Base-by-base conservation (phyloP, 2,888 invertebrate species). In the Ormyrus thymus region DNA sequence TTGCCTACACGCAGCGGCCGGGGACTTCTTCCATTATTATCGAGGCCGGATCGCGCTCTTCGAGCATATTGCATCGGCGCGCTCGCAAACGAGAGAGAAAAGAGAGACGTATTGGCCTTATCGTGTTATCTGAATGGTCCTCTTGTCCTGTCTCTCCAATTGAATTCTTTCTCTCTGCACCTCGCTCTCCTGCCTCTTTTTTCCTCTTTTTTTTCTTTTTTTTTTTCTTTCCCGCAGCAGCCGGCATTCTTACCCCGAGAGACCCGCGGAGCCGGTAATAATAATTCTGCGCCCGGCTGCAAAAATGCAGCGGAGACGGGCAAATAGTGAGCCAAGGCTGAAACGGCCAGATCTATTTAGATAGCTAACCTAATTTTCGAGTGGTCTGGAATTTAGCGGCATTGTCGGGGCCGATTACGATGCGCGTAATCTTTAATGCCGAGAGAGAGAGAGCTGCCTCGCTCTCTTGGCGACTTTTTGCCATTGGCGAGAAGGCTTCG, bases 11-110 rank as follows among this genome's bases (percentile, higher is more conserved):
- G 82, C 81, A 81, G n/a, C n/a, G 85, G 80, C 85, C 83, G 15
- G 64, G 56, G 61, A 74, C 66, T 76, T 73, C 84, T 85, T 84
- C 85, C 84, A 86, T 85, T 86, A 86, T 86, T 87, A 87, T 87
- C 87, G 83, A 84, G 83, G 81, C 83, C 81, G 84, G 83, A 88
- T 87, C 87, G 84, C 85, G 86, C 29, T 29, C 29, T 29, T 29
- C 62, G 68, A 85, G 86, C 86, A 88, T 87, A 87, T 87, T 87
- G 86, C 87, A 86, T 87, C 87, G 29, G 29, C 29, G 85, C 83
- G 76, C 74, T 64, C 29, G 66, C 72, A 64, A 65, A 80, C 72
- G 69, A 69, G 81, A 80, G 81, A 77, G 81, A 81, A 81, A 82
- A 80, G 80, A 80, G 76, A 80, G 80, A 77, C 71, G 74, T 80